These are phyloP conservation scores for Tauraco hartlaubi DNA, from an alignment of 2,797 vertebrate species.

Conservation along the genomic window DNA sequence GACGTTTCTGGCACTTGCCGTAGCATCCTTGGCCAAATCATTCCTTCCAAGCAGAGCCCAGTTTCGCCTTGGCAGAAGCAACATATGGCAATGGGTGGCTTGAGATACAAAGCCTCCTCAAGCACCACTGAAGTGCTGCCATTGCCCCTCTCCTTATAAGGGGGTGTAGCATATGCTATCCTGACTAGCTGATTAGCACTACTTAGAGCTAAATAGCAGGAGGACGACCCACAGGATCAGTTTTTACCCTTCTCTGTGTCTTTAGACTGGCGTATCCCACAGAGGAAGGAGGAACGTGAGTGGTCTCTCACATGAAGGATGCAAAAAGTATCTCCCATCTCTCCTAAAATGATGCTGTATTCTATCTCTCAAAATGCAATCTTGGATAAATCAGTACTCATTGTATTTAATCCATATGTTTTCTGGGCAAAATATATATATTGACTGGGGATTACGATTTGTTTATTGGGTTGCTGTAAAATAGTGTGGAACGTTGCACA, in stretches of 20 bases:
- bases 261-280: background rate
- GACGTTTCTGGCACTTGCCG: constrained; percentile 30
- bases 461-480: background rate
- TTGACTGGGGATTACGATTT: background rate
- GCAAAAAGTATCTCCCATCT: background rate
- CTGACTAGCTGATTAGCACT: constrained; percentile 55
- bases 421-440: background rate
- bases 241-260: background rate
- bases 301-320: background rate
- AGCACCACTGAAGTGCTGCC: constrained; percentile 58
- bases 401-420: background rate
- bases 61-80: constrained; percentile 31
- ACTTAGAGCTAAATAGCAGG: constrained; percentile 35
- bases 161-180: constrained; percentile 50
- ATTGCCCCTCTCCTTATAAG: constrained; percentile 56
- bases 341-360: background rate
- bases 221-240: background rate
- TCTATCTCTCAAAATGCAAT: background rate
- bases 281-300: background rate
- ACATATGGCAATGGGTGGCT: constrained; percentile 46
- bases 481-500: background rate
- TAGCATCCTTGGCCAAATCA: background rate
- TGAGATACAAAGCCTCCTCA: constrained; percentile 49
- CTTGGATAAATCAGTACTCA: background rate
- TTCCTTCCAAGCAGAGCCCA: constrained; percentile 41